A percentile compares a stretch with the other conserved stretches of the same genome.
Evolutionary conservation across 2,797 vertebrate genomes (phyloP).

Genomic region (Argyrosomus regius): DNA sequence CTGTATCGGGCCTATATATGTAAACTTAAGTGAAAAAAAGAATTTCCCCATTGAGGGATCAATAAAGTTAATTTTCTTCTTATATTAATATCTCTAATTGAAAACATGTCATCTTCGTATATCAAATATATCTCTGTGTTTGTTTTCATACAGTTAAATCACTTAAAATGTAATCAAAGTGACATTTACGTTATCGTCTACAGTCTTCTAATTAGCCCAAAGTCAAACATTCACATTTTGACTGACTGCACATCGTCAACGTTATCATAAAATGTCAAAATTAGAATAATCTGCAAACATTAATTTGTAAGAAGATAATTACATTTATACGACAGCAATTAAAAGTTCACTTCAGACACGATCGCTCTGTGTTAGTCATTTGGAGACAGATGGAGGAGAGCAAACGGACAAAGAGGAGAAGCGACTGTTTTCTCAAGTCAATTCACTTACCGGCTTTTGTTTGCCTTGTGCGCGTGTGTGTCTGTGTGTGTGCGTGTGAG

Average conservation of each 20-base stretch:
- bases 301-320: slow-evolving; percentile 16
- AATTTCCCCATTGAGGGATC: too few relatives aligned
- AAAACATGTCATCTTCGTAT: background rate
- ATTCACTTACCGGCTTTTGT: slow-evolving; percentile 16
- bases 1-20: too few relatives aligned
- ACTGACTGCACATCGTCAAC: slow-evolving; percentile 9
- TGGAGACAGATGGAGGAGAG: slow-evolving; percentile 21
- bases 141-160: background rate
- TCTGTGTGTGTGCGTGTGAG: background rate
- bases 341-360: slow-evolving; percentile 35
- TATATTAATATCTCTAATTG: background rate
- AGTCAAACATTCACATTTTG: slow-evolving; percentile 1
- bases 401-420: slow-evolving; percentile 9
- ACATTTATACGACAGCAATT: slow-evolving; percentile 39
- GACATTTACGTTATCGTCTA: slow-evolving; percentile 14
- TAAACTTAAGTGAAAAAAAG: too few relatives aligned
- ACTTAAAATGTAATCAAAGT: slow-evolving; percentile 21
- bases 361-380: background rate
- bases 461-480: slow-evolving; percentile 6
- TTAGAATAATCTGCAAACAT: slow-evolving; percentile 56
- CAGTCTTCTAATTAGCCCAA: slow-evolving; percentile 24
- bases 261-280: slow-evolving; percentile 60
- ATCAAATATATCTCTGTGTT: background rate
- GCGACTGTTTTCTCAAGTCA: background rate
- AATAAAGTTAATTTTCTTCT: too few relatives aligned